Evolutionary conservation across 2,113 vertebrate genomes (phyloP), one percentile per base, ranked within the genome.

Genomic region (Spea bombifrons): DNA sequence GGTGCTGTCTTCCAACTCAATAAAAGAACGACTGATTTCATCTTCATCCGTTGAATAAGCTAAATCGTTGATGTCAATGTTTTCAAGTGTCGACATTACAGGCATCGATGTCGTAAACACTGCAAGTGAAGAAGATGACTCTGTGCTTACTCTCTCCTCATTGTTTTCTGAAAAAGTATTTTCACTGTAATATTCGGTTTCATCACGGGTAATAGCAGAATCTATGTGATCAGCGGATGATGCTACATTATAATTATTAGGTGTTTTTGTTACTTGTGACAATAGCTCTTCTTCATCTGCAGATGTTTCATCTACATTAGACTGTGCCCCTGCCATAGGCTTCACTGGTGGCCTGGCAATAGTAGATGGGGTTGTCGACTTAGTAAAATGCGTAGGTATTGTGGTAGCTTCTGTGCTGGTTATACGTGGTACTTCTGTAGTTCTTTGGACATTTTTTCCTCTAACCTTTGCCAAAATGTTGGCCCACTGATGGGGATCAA

Each of bases 381-480:
- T 55, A 0, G 57, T 43, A 0, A 17, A 3, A 8, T 12, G 0
- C 0, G 78, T 44, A 0, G 84, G 63, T 9, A 65, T 9, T 0
- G 82, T 46, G 63, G 61, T 71, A 66, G 65, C 83, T 75, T 45
- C 53, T 8, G 75, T 8, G 83, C 74, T 5, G 30, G 83, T 16
- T 3, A 82, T 55, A 74, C 55, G 84, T 2, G 83, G 73, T 4
- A 80, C 69, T 15, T 83, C 83, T 0, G 88, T 88, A 0, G 80
- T 81, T 84, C 82, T 94, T 4, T 84, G 81, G 82, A 81, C 2
- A 9, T 87, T 93, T 79, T 84, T 92, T 8, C 93, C 90, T 5
- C 95, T 93, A 1, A 98, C 94, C 57, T 95, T 93, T 17, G 95
- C 94, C 78, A 99, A 84, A 86, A 97, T 96, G 15, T 92, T 89